Base-by-base conservation (phyloP, 1,140 invertebrate genomes). In the Liolophura sinensis region DNA sequence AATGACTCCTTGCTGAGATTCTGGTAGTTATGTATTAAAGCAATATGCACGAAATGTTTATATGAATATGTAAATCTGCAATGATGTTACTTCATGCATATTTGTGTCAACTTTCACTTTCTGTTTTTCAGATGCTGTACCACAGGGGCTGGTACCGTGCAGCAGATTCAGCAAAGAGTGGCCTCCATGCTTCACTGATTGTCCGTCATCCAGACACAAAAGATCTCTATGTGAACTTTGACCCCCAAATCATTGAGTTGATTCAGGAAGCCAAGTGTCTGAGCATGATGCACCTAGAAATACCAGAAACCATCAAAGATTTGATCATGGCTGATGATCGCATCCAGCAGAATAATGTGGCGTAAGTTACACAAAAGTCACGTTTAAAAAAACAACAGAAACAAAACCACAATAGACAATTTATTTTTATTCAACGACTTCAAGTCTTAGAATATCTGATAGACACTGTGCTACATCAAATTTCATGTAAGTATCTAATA, bases 211-310 rank as follows among this genome's bases (percentile, higher is more conserved):
- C 81, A 40, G 80, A 82, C 27, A 78, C 79, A 1, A 68, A 74
- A 31, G 79, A 85, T 51, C 69, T 86, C 25, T 80, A 74, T 66
- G 81, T 87, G 20, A 86, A 86, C 76, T 84, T 82, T 75, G 85
- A 85, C 73, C 72, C 78, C 1, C 78, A 82, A 72, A 79, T 86
- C 16, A 68, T 82, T 55, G 85, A 86, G 65, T 71, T 96, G 18
- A 91, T 96, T 4, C 86, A 93, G 54, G 95, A 97, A 81, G 90
- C 93, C 0, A 94, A 95, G 78, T 92, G 93, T 78, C 85, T 97
- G 66, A 87, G 90, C 0, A 95, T 95, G 80, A 87, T 97, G 85
- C 89, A 91, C 14, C 80, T 96, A 5, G 90, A 94, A 25, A 86
- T 95, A 51, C 94, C 94, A 0, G 92, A 95, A 25, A 90, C 93